Percentiles rank a stretch among this genome's conserved stretches.
Evolutionary conservation across 2,888 invertebrate genomes (phyloP).

Genomic region (Seira ritae): DNA sequence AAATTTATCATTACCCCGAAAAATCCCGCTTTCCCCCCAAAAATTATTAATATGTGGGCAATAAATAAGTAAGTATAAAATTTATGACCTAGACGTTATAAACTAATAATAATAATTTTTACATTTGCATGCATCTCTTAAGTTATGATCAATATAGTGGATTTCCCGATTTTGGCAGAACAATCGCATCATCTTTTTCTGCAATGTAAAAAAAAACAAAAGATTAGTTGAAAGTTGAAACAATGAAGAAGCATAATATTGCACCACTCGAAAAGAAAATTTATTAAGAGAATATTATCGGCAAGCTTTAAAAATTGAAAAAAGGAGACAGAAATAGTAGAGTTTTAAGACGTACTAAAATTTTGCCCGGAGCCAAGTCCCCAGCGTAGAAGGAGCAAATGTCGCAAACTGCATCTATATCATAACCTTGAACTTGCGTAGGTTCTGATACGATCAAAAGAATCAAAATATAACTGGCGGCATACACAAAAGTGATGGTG

Average conservation of each 20-base stretch:
- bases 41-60: background rate
- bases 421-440: constrained; percentile 52
- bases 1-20: no score
- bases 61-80: background rate
- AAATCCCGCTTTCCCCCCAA: background rate
- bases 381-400: constrained; percentile 55
- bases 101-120: constrained; percentile 56
- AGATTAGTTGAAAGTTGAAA: background rate
- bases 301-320: no score
- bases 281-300: no score
- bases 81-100: background rate
- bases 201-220: constrained; percentile 17
- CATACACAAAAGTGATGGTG: constrained; percentile 21
- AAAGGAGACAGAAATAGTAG: background rate
- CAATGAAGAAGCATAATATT: background rate
- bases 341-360: constrained; percentile 31
- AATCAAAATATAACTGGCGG: constrained; percentile 24
- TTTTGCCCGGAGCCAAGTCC: constrained; percentile 56
- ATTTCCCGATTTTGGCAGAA: constrained; percentile 62
- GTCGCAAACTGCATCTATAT: constrained; percentile 55
- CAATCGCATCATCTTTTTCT: constrained; percentile 60
- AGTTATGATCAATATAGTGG: constrained; percentile 52
- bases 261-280: no score
- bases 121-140: constrained; percentile 51
- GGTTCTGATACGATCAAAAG: constrained; percentile 27